Base-by-base conservation (phyloP, 2,888 invertebrate genomes). In the Perithous albicinctus region DNA sequence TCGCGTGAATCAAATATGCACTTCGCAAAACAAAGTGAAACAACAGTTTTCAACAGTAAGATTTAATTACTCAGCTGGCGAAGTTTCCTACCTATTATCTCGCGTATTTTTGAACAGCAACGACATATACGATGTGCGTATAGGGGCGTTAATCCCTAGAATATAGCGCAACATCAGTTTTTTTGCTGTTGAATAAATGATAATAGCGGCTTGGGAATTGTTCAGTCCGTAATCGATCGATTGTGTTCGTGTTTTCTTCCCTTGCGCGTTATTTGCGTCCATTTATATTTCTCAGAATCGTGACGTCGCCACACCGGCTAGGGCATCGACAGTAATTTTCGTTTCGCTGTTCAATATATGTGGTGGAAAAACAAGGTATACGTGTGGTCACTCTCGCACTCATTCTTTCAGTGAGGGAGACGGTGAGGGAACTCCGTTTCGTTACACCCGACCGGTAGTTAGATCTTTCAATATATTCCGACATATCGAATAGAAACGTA, bases 121-220 rank as follows among this genome's bases (percentile, higher is more conserved):
- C n/a, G 29, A 29, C 23, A 7, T 12, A 67, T 15, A 67, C 32
- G 35, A n/a, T 7, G 7, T 0, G 18, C 20, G 15, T n/a, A 12
- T 18, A 0, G 32, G 46, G 23, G 32, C 35, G 20, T 61, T 59
- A 35, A 38, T 43, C 18, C 46, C 12, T 8, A 32, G 23, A 29
- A 76, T 29, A 2, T 8, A 48, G 35, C 54, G 12, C 10, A 1
- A 15, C n/a, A 38, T 15, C 56, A 63, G 20, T 74, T 48, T 77
- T n/a, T 78, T 73, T 63, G 35, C 20, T 8, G 32, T 48, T 81
- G 77, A 81, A 81, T 81, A 78, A 81, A 66, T 63, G n/a, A 73
- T 63, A 69, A 29, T 5, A 29, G 46, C 8, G 6, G 73, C 46
- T 56, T 63, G 29, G n/a, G 43, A 81, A 73, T 73, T 41, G 73